Evolutionary conservation across 1,140 invertebrate species (phyloP), one percentile per base, ranked within the genome.

Genomic region (Drosophila nikananu): DNA sequence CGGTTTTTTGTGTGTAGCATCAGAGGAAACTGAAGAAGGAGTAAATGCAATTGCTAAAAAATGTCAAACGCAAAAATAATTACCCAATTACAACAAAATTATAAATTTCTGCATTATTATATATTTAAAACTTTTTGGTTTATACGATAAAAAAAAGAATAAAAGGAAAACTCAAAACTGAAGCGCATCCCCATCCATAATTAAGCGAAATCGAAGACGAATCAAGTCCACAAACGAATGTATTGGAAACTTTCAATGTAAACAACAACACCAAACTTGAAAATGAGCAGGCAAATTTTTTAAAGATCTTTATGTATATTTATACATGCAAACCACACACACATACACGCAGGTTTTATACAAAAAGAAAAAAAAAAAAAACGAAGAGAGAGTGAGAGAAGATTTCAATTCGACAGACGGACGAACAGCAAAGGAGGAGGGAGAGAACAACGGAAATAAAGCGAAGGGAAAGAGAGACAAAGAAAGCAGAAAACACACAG

Each of bases 91-190:
- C 81, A 83, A 87, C 62, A 81, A 89, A 81, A 90, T 81, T 90
- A 90, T 82, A 84, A 80, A 90, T 82, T 84, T 90, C 79, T 89
- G 78, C 86, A 89, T 90, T 90, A 89, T 90, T 89, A 90, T 89
- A 90, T 82, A 90, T 82, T 90, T 90, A 86, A 90, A 55, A 78
- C 52, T 72, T 83, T 87, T 89, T 89, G 86, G 84, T 89, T 89
- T 77, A 89, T 90, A 90, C 81, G 86, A 89, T 78, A 90, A 71
- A 83, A 80, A 54, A 57, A 57, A 57, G 54, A 57, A 83, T 60
- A 76, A 83, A 83, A 80, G 48, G 64, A 71, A 76, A 74, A 74
- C 61, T 39, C 49, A 70, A 83, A 83, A 79, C 72, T 73, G 72
- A 84, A 70, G 68, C 54, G 59, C 55, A 57, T 57, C 52, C 9